These are phyloP conservation scores for Cerastis rubricosa DNA, from an alignment of 2,888 invertebrate genomes.

Conservation along the genomic window DNA sequence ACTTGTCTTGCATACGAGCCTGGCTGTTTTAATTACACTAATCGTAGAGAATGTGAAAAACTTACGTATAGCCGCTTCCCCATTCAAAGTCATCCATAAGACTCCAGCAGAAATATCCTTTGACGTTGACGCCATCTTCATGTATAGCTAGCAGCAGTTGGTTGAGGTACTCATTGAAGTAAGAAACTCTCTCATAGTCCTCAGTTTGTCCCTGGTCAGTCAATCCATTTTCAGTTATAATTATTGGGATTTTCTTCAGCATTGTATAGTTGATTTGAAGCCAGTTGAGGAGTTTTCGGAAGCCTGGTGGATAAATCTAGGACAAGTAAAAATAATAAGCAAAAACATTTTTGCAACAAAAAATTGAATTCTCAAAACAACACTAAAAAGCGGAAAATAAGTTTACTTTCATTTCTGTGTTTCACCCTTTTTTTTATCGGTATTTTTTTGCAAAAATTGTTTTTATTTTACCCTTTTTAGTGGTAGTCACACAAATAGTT, in stretches of 20 bases:
- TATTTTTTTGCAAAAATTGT: no score
- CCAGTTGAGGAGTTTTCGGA: constrained; percentile 92
- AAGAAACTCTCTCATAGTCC: constrained; percentile 82
- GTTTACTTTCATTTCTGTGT: no score
- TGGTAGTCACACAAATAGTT: no score
- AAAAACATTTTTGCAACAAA: no score
- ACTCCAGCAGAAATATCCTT: constrained; percentile 82
- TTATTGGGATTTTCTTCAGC: constrained; percentile 83
- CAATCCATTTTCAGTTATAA: constrained; percentile 89
- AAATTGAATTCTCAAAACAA: no score
- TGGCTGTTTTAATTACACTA: neutral
- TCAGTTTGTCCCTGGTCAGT: constrained; percentile 78
- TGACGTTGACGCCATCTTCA: constrained; percentile 75
- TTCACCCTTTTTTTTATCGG: no score
- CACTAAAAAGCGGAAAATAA: no score
- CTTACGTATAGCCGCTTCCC: constrained; percentile 79
- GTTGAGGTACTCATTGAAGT: constrained; percentile 79
- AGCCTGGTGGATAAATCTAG: constrained; percentile 92
- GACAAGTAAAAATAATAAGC: neutral
- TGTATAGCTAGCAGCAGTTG: constrained; percentile 72
- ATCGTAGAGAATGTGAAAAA: neutral
- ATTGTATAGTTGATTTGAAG: constrained; percentile 90
- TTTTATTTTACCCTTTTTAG: no score
- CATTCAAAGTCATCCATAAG: constrained; percentile 66
- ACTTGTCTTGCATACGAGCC: neutral